Evolutionary conservation across 53 echinoderm and acorn worm species (phyloP).

Genomic region (Pentamera pediparva): DNA sequence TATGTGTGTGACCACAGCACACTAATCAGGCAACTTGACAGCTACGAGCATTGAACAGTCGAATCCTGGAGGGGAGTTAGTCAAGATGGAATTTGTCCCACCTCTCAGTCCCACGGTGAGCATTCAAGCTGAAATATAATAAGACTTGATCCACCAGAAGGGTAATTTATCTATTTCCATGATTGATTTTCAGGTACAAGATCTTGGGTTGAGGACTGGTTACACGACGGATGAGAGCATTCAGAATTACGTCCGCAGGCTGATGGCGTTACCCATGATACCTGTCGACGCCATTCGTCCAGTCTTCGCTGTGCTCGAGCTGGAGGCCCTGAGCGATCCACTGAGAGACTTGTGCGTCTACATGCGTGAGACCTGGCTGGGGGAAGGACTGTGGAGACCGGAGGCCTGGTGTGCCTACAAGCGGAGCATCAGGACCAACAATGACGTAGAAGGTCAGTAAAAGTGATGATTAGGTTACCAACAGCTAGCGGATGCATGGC

Average conservation of each 20-base stretch:
- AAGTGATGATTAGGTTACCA: neutral
- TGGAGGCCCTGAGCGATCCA: neutral
- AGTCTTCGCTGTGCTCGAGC: constrained; percentile 18
- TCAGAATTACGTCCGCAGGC: constrained; percentile 1
- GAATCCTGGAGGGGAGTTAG: no score
- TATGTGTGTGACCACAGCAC: no score
- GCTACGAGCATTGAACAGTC: no score
- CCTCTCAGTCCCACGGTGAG: no score
- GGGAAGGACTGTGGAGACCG: constrained; percentile 4
- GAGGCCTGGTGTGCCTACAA: constrained; percentile 26
- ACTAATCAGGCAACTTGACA: no score
- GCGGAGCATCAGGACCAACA: constrained; percentile 26
- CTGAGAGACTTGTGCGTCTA: constrained; percentile 28
- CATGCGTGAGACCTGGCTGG: constrained; percentile 24
- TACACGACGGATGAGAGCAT: neutral
- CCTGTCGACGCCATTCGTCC: constrained; percentile 21
- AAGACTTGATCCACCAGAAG: neutral
- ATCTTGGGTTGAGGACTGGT: constrained; percentile 29
- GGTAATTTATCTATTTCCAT: neutral
- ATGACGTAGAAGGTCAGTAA: constrained; percentile 34
- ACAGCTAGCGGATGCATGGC: neutral
- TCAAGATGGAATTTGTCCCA: no score
- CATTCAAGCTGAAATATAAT: no score
- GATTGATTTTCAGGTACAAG: neutral
- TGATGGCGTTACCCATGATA: constrained; percentile 46